Evolutionary conservation across 2,888 invertebrate genomes (phyloP), one percentile per base, ranked within the genome.

Genomic region (Sacculina carcini): DNA sequence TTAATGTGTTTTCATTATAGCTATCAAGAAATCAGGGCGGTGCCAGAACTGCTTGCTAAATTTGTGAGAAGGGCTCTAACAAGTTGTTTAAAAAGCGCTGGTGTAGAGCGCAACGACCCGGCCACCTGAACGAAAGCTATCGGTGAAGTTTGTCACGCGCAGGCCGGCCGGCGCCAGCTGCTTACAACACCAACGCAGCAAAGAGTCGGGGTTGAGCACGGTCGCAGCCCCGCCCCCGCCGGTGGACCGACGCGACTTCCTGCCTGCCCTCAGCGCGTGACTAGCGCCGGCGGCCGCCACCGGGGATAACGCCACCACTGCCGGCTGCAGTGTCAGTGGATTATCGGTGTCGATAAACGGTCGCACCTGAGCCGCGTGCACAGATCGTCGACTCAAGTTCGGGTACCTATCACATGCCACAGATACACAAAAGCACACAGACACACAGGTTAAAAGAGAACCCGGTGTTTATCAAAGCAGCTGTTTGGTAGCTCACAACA

Each of bases 171-270:
- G 67, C 54, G 73, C 72, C 32, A 80, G 71, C 64, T 79, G 77
- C 57, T 73, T 73, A 62, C 77, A 76, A 57, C 84, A 74, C 85
- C 86, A 87, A 54, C 73, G 70, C 46, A 83, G 67, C 56, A 87
- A 66, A 23, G 76, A 76, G 59, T 82, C 80, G 49, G 78, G 78
- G 54, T 79, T 75, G 48, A 79, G 73, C 9, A n/a, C 28, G 3
- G 28, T 3, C 10, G 26, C 24, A 7, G n/a, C 26, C 12, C 16
- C 28, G n/a, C n/a, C n/a, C n/a, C n/a, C n/a, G n/a, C n/a, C n/a
- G n/a, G n/a, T n/a, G n/a, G n/a, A n/a, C n/a, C n/a, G n/a, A n/a
- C n/a, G n/a, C n/a, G n/a, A n/a, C n/a, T n/a, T n/a, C n/a, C n/a
- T n/a, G n/a, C n/a, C n/a, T n/a, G n/a, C n/a, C n/a, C n/a, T n/a